Evolutionary conservation across 2,888 invertebrate species (phyloP).

Genomic region (Ametastegia equiseti): DNA sequence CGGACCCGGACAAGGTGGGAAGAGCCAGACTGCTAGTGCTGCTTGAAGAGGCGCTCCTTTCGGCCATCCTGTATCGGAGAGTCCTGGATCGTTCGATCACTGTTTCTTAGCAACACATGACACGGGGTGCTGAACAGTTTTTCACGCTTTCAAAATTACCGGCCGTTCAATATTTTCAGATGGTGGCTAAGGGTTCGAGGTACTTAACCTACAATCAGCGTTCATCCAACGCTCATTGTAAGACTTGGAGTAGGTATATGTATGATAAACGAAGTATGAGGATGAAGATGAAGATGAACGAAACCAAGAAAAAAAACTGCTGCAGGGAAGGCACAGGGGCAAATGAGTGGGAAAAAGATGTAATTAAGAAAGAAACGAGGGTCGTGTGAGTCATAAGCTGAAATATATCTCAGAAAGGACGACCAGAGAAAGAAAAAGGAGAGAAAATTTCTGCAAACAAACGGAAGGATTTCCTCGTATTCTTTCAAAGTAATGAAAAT

Average conservation of each 20-base stretch:
- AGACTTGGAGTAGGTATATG: not conserved
- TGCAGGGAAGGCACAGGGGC: too few species aligned
- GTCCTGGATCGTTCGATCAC: not conserved
- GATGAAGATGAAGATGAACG: conserved; percentile 1
- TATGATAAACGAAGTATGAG: not conserved
- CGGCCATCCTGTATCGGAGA: conserved; percentile 62
- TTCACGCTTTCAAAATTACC: conserved; percentile 1
- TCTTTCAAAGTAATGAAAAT: conserved; percentile 35
- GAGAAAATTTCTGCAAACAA: too few species aligned
- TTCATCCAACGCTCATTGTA: not conserved
- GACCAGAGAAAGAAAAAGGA: not conserved
- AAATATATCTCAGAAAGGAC: not conserved
- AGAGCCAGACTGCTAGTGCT: conserved; percentile 71
- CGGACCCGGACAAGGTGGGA: conserved; percentile 69
- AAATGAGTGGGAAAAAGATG: not conserved
- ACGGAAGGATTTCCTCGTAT: conserved; percentile 2
- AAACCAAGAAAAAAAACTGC: not conserved
- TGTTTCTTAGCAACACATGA: conserved; percentile 26
- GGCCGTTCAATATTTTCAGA: not conserved
- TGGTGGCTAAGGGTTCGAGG: not conserved
- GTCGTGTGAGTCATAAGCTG: not conserved
- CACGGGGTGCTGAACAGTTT: not conserved
- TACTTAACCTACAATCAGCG: conserved; percentile 1
- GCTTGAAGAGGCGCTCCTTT: conserved; percentile 67
- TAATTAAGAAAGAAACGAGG: conserved; percentile 8